Conservation (phyloP, 2,888 invertebrate genomes). For the Andricus quercusramuli region DNA sequence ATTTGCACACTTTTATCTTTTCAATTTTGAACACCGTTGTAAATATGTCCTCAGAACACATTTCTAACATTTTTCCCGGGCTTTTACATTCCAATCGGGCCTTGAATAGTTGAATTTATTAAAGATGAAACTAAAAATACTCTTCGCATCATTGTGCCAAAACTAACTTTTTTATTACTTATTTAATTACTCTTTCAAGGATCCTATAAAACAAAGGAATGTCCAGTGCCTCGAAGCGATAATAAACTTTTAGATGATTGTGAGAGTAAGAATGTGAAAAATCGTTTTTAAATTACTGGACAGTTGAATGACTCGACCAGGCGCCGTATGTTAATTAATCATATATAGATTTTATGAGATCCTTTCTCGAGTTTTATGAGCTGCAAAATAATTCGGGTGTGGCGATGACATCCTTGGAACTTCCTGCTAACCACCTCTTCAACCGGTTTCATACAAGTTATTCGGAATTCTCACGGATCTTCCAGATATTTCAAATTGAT, state of each 20-base stretch:
- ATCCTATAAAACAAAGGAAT: constrained; percentile 41
- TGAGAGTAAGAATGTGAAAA: constrained; percentile 24
- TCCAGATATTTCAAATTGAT: constrained; percentile 52
- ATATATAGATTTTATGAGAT: constrained; percentile 36
- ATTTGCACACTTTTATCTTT: no score
- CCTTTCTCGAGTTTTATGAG: constrained; percentile 29
- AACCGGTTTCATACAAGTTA: constrained; percentile 28
- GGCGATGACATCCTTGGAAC: constrained; percentile 61
- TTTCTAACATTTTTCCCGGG: neutral
- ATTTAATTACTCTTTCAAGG: constrained; percentile 31
- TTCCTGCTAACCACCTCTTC: constrained; percentile 50
- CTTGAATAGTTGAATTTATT: neutral
- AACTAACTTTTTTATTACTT: constrained; percentile 12
- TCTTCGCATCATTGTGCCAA: constrained; percentile 4
- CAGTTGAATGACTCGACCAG: constrained; percentile 29
- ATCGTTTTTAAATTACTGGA: constrained; percentile 35
- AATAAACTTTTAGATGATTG: constrained; percentile 13
- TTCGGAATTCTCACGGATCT: constrained; percentile 46
- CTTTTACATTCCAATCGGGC: neutral
- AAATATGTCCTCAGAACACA: no score
- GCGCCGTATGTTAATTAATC: constrained; percentile 39
- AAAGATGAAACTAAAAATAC: neutral
- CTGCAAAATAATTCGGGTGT: constrained; percentile 42
- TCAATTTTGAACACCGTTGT: no score
- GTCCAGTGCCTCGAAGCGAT: constrained; percentile 17